Percentiles rank a stretch among this genome's conserved stretches.
Conservation (phyloP, 2,888 invertebrate genomes). For the Tetranychus piercei region DNA sequence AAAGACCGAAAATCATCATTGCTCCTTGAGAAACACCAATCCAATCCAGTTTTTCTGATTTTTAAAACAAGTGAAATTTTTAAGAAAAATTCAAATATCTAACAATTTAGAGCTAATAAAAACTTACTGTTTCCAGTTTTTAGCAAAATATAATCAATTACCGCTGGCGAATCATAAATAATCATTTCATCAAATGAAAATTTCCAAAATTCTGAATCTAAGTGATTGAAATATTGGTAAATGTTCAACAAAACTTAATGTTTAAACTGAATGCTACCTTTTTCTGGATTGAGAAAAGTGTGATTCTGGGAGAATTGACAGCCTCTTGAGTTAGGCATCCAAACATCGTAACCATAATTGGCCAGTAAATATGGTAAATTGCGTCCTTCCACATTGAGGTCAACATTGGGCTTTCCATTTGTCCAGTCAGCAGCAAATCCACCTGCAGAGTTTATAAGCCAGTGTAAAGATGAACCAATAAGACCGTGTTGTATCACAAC, state of each 20-base stretch:
- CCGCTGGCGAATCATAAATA: not conserved
- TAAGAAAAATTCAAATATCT: not conserved
- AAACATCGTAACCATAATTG: constrained; percentile 5
- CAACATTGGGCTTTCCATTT: not conserved
- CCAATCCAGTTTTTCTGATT: not conserved
- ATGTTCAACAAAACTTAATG: not conserved
- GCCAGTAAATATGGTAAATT: not conserved
- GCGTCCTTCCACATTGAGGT: not conserved
- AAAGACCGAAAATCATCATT: not conserved
- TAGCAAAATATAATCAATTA: not conserved
- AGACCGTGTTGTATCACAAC: not conserved
- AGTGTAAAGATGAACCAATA: not conserved
- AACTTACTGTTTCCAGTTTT: not conserved
- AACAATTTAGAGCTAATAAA: not conserved
- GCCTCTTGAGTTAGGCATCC: not conserved
- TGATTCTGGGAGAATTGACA: not conserved
- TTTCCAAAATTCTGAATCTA: constrained; percentile 3
- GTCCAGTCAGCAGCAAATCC: not conserved
- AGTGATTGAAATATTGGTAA: not conserved
- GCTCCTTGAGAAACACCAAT: not conserved
- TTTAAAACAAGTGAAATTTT: not conserved
- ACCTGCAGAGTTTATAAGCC: not conserved
- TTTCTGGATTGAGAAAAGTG: not conserved
- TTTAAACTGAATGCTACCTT: not conserved
- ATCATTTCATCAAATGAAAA: constrained; percentile 13